Evolutionary conservation across 2,797 vertebrate species (phyloP).

Genomic region (Champsocephalus esox): DNA sequence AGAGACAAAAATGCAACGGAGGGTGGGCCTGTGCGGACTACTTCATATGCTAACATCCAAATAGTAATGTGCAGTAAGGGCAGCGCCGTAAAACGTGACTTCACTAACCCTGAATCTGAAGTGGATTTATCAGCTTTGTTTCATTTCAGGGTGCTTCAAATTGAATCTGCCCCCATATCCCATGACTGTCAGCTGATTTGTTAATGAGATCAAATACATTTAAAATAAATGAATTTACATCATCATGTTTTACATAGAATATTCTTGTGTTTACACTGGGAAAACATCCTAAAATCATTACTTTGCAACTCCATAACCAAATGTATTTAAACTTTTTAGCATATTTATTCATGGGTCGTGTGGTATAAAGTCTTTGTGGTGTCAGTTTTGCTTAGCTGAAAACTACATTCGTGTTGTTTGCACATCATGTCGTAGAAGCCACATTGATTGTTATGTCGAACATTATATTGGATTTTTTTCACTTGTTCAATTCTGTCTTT

Average conservation of each 20-base stretch:
- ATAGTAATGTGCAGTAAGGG: constrained; percentile 16
- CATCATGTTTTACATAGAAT: constrained; percentile 42
- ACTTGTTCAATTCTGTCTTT: constrained; percentile 30
- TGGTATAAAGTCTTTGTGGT: constrained; percentile 57
- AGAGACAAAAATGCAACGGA: constrained; percentile 35
- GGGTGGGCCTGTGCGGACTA: constrained; percentile 31
- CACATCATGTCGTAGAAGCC: constrained; percentile 36
- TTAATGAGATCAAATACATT: constrained; percentile 61
- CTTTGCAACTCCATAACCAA: constrained; percentile 43
- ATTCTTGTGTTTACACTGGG: constrained; percentile 50
- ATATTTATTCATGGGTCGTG: constrained; percentile 62
- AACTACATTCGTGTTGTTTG: constrained; percentile 62
- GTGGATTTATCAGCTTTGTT: constrained; percentile 31
- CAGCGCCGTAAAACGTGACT: neutral
- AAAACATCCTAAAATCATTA: constrained; percentile 44
- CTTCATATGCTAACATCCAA: constrained; percentile 50
- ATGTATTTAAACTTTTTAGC: constrained; percentile 57
- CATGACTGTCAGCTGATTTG: constrained; percentile 50
- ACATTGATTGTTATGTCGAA: constrained; percentile 41
- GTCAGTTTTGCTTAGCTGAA: constrained; percentile 66
- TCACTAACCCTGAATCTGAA: constrained; percentile 17
- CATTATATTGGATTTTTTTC: constrained; percentile 40
- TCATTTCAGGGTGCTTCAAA: constrained; percentile 28
- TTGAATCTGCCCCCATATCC: constrained; percentile 20
- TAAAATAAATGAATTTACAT: constrained; percentile 45